phyloP scores from a whole-genome alignment of 2,113 vertebrate species.

The Electrona antarctica region DNA sequence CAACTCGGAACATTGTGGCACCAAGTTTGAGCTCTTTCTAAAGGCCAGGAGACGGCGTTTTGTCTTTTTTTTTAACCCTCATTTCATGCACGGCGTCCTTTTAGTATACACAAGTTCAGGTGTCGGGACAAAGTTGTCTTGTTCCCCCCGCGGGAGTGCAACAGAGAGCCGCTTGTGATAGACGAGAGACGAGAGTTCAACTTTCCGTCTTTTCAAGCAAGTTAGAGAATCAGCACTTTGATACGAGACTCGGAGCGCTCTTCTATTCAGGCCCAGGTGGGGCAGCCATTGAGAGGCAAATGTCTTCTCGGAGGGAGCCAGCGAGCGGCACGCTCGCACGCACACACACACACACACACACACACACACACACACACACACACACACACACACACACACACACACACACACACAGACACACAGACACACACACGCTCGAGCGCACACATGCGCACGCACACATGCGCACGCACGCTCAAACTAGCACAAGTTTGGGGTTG shows the following conservation, averaged over 20 bases:
- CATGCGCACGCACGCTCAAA: too few species aligned
- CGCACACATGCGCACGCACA: too few species aligned
- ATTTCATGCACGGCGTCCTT: too few species aligned
- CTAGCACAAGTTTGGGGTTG: slow-evolving; percentile 43
- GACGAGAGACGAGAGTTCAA: slow-evolving; percentile 32
- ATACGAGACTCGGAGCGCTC: slow-evolving; percentile 39
- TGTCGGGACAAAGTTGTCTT: slow-evolving; percentile 63
- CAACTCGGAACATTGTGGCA: too few species aligned
- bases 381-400: too few species aligned
- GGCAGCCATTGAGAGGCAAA: slow-evolving; percentile 67
- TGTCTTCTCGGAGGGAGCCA: slow-evolving; percentile 41
- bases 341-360: too few species aligned
- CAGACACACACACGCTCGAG: too few species aligned
- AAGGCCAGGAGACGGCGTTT: too few species aligned
- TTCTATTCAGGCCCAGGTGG: slow-evolving; percentile 67
- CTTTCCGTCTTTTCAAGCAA: slow-evolving; percentile 49
- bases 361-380: too few species aligned
- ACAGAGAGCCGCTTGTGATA: slow-evolving; percentile 64
- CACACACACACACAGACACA: too few species aligned
- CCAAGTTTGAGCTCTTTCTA: too few species aligned
- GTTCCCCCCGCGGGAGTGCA: slow-evolving; percentile 13
- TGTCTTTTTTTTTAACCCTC: background rate
- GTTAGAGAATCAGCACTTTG: slow-evolving; percentile 64
- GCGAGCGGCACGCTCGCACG: too few species aligned
- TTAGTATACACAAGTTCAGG: slow-evolving; percentile 40